These are phyloP conservation scores for Ganaspis brasiliensis DNA, from an alignment of 2,888 invertebrate species.

Conservation along the genomic window DNA sequence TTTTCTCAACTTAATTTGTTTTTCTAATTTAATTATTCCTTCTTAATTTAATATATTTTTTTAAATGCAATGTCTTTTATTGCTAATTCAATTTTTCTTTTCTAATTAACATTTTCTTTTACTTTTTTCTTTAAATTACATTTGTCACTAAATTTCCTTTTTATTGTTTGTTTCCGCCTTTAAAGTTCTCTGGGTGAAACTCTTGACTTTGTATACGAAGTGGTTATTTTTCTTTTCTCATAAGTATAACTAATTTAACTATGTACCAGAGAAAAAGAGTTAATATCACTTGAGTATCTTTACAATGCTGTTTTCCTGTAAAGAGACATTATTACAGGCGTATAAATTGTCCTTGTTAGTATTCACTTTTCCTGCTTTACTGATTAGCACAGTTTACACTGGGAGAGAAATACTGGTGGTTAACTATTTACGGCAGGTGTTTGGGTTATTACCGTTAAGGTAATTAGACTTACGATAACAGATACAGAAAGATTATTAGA, in stretches of 20 bases:
- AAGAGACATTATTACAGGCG: neutral
- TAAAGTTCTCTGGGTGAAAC: too few species aligned
- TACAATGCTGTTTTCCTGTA: neutral
- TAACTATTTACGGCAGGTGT: conserved; percentile 19
- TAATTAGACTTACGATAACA: conserved; percentile 14
- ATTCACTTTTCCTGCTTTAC: neutral
- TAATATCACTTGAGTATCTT: conserved; percentile 8
- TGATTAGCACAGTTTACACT: conserved; percentile 20
- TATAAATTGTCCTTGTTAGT: conserved; percentile 26
- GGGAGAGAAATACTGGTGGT: neutral
- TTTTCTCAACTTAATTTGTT: too few species aligned
- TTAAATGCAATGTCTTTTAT: too few species aligned
- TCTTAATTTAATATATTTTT: too few species aligned
- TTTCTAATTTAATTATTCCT: too few species aligned
- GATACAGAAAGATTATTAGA: conserved; percentile 23
- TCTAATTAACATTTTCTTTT: too few species aligned
- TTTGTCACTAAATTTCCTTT: too few species aligned
- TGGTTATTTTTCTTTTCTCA: conserved; percentile 21
- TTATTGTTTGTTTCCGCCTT: too few species aligned
- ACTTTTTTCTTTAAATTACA: too few species aligned
- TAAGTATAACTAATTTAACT: conserved; percentile 3
- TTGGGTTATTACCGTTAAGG: conserved; percentile 16
- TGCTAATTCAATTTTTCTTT: too few species aligned
- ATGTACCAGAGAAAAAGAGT: conserved; percentile 1
- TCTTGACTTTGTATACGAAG: too few species aligned